Conservation (phyloP, 2,888 invertebrate genomes). For the Phaedon cochleariae region DNA sequence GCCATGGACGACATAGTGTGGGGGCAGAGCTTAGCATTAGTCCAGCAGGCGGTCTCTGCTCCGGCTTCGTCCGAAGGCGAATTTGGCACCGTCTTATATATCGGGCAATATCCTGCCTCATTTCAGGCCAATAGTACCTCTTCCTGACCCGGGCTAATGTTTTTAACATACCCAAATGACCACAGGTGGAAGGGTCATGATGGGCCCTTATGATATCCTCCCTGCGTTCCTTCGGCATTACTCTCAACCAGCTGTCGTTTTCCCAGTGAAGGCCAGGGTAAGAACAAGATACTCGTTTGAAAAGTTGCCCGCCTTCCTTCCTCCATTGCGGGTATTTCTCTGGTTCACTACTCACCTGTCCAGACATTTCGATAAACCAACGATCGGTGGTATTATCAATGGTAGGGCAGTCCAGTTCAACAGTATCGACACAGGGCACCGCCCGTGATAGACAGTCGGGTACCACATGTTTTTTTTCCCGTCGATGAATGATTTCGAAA, state of each 20-base stretch:
- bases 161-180: constrained; percentile 41
- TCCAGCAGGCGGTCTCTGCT: constrained; percentile 29
- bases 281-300: background rate
- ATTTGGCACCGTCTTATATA: constrained; percentile 39
- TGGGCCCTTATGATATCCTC: constrained; percentile 5
- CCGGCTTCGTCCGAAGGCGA: constrained; percentile 39
- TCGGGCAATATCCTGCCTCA: constrained; percentile 35
- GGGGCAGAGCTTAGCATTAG: background rate
- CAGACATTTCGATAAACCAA: background rate
- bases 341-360: background rate
- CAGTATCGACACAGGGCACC: constrained; percentile 5
- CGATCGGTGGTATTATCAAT: background rate
- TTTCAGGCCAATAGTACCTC: constrained; percentile 44
- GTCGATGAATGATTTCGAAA: constrained; percentile 32
- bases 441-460: constrained; percentile 36
- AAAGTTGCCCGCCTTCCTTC: background rate
- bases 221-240: constrained; percentile 3
- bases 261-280: background rate
- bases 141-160: constrained; percentile 29
- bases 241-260: background rate
- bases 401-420: background rate
- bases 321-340: background rate
- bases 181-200: constrained; percentile 36
- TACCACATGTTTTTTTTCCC: constrained; percentile 36
- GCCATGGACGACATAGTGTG: constrained; percentile 26